Conservation (phyloP, 2,113 vertebrate genomes). For the Recurvirostra avosetta region DNA sequence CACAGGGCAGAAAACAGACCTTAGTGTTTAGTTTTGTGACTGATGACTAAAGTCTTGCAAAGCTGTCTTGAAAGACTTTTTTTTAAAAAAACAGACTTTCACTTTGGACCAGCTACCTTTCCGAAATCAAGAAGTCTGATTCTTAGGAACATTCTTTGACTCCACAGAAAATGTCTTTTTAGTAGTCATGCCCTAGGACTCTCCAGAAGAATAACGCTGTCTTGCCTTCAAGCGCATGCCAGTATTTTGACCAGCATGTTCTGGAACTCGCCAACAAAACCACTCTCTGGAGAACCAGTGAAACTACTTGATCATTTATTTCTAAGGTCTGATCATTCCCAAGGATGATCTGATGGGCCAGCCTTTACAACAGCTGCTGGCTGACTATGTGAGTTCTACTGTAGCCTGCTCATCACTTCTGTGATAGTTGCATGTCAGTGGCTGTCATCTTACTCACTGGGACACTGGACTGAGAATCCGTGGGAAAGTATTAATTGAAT, state of each 20-base stretch:
- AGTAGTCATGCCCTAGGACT: neutral
- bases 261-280: neutral
- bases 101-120: neutral
- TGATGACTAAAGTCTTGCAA: neutral
- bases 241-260: neutral
- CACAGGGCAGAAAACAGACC: neutral
- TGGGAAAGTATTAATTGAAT: neutral
- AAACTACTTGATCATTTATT: neutral
- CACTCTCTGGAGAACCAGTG: neutral
- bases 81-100: neutral
- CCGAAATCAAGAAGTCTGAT: neutral
- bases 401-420: neutral
- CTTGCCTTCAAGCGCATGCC: neutral
- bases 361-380: neutral
- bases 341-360: neutral
- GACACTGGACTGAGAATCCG: neutral
- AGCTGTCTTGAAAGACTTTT: neutral
- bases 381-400: neutral
- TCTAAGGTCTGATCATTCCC: neutral
- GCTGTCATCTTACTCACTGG: neutral
- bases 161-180: neutral
- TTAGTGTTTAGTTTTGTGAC: neutral
- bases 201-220: neutral
- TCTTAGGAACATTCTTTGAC: neutral
- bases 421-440: neutral